A percentile compares a stretch with the other conserved stretches of the same genome.
Conservation (phyloP, 2,888 invertebrate genomes). For the Branchellion lobata region DNA sequence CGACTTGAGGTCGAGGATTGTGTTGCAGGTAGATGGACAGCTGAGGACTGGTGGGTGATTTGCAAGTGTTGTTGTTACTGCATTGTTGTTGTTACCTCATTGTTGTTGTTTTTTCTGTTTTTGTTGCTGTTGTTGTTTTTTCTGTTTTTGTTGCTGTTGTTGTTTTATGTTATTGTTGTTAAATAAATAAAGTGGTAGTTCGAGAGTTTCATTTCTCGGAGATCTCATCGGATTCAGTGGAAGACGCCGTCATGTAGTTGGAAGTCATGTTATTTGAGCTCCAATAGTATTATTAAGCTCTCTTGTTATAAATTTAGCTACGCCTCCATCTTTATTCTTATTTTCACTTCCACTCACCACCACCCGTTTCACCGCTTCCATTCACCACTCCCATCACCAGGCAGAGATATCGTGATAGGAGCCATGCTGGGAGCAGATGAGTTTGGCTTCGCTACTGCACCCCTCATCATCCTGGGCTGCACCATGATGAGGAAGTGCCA, state of each 20-base stretch:
- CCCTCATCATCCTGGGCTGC: conserved; percentile 93
- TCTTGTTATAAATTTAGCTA: too few species aligned
- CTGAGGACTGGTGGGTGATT: conserved; percentile 74
- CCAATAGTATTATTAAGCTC: too few species aligned
- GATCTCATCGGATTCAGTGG: too few species aligned
- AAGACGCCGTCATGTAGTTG: too few species aligned
- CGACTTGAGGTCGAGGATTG: conserved; percentile 85
- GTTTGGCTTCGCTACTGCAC: conserved; percentile 96
- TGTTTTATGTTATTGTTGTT: too few species aligned
- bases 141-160: too few species aligned
- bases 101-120: background rate
- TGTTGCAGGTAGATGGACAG: conserved; percentile 82
- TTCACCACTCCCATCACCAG: conserved; percentile 63
- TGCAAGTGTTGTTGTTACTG: background rate
- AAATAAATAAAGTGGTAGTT: too few species aligned
- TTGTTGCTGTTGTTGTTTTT: background rate
- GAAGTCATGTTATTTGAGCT: too few species aligned
- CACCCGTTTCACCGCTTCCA: too few species aligned
- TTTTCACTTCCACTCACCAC: too few species aligned
- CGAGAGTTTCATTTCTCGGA: too few species aligned
- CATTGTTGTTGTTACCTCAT: background rate
- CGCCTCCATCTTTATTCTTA: too few species aligned
- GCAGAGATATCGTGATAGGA: conserved; percentile 91
- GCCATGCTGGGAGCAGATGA: conserved; percentile 95
- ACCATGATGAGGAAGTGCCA: conserved; percentile 99